Base-by-base conservation (phyloP, 2,888 invertebrate genomes). In the Andrena bicolor region DNA sequence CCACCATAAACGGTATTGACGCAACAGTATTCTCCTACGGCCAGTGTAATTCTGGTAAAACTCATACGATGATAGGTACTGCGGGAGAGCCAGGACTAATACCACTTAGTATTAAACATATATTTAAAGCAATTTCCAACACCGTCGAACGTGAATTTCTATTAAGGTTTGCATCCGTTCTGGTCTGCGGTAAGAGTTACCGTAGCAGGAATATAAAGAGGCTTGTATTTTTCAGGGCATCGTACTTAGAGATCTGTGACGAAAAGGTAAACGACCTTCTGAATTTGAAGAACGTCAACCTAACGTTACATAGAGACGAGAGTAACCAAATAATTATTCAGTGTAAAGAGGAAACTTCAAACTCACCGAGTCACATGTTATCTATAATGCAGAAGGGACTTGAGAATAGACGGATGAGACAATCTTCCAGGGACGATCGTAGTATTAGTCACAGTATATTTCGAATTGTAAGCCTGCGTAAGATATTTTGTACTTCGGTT, bases 21-120 rank as follows among this genome's bases (percentile, higher is more conserved):
- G 98, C 97, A 1, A 98, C 98, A 0, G 96, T 98, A 87, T 98
- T 98, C 94, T 98, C 98, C 0, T 98, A 98, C 93, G 98, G 98
- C 8, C 98, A 98, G 93, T 98, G 98, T 5, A 97, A 97, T 0
- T 98, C 98, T 0, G 98, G 98, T 77, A 98, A 98, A 94, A 98
- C 98, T 0, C 96, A 96, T 90, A 98, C 97, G 0, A 97, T 98
- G 96, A 95, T 96, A 91, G 98, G 98, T 0, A 95, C 95, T 51
- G 94, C 95, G 0, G 89, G 94, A 0, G 96, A 96, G 49, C 96
- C 96, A 0, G 98, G 98, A 0, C 96, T 98, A n/a, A 97, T 98
- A 90, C 96, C 96, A 0, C 92, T 96, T 56, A 96, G 97, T 0
- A 95, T 98, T 0, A 93, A 96, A 10, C 95, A 97, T 90, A 95